Evolutionary conservation across 2,113 vertebrate genomes (phyloP), one percentile per base, ranked within the genome.

Genomic region (Prietella phreatophila): DNA sequence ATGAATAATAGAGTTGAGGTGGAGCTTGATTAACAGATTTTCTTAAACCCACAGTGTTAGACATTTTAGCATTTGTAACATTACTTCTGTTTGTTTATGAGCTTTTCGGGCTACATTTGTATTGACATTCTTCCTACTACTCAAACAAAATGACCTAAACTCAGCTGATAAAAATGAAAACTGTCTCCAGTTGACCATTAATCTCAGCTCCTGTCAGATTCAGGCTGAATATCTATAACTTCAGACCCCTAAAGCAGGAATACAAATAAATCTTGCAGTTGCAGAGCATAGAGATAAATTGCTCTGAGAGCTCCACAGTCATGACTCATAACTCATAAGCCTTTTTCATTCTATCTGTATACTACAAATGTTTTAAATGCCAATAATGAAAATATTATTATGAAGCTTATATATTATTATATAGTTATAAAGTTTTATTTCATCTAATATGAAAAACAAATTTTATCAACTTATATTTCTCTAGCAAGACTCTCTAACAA

Each of bases 101-200:
- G 13, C 82, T 17, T 83, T 20, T 17, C 36, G 30, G 55, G 19
- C 30, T 60, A 82, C 79, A 82, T 82, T 83, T 83, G 14, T 65
- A 7, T 27, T 83, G 82, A 65, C 60, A 65, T 83, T 65, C 39
- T 65, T 47, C 33, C 22, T n/a, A 25, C 22, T 17, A 22, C 60
- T 83, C 36, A 83, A 83, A 65, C 58, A 83, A 83, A 83, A 65
- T 65, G 82, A 65, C 39, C 25, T 83, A 83, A 83, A 83, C 82
- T 50, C 14, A 47, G 58, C 82, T 65, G 58, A 83, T 83, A 83
- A 65, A 83, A 83, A 83, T 47, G 60, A 83, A 83, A 83, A 83
- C 60, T 14, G 17, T 65, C 60, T 39, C 60, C 36, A 83, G 82
- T 63, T 83, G 82, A 83, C 36, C 82, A 83, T 83, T 83, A 42